Evolutionary conservation across 2,888 invertebrate genomes (phyloP).

Genomic region (Lacanobia wlatinum): DNA sequence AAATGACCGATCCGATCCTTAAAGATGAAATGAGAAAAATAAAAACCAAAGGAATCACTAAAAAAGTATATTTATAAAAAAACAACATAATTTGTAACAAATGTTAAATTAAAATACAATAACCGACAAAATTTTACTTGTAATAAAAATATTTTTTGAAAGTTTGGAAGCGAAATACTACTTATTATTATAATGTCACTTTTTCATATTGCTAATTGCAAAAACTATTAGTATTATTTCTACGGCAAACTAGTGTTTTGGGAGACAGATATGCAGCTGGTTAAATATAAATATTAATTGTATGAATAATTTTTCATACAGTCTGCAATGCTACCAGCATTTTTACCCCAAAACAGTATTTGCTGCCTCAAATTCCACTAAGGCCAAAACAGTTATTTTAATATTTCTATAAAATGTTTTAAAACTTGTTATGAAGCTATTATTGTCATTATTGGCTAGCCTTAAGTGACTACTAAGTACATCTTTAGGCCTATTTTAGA

Average conservation of each 20-base stretch:
- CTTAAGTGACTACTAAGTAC: slow-evolving; percentile 59
- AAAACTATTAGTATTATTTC: slow-evolving; percentile 10
- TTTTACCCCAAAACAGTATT: background rate
- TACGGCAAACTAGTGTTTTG: slow-evolving; percentile 3
- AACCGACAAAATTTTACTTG: slow-evolving; percentile 31
- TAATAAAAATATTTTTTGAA: slow-evolving; percentile 14
- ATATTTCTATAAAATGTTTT: slow-evolving; percentile 15
- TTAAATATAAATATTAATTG: slow-evolving; percentile 6
- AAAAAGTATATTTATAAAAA: slow-evolving; percentile 53
- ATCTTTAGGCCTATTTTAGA: slow-evolving; percentile 44
- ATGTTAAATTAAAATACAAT: slow-evolving; percentile 25
- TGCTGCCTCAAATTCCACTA: background rate
- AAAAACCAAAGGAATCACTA: slow-evolving; percentile 39
- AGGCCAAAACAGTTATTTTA: slow-evolving; percentile 15
- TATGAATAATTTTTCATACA: background rate
- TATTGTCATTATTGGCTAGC: slow-evolving; percentile 66
- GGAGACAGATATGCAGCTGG: slow-evolving; percentile 16
- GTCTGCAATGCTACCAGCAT: background rate
- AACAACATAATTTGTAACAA: slow-evolving; percentile 51
- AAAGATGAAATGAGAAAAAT: slow-evolving; percentile 31
- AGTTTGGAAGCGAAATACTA: background rate
- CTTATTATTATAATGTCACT: slow-evolving; percentile 8
- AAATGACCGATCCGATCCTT: background rate
- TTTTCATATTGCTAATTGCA: slow-evolving; percentile 20
- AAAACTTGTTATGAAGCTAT: slow-evolving; percentile 28